A percentile compares a stretch with the other conserved stretches of the same genome.
Evolutionary conservation across 2,113 vertebrate genomes (phyloP).

Genomic region (Ciconia stormi): DNA sequence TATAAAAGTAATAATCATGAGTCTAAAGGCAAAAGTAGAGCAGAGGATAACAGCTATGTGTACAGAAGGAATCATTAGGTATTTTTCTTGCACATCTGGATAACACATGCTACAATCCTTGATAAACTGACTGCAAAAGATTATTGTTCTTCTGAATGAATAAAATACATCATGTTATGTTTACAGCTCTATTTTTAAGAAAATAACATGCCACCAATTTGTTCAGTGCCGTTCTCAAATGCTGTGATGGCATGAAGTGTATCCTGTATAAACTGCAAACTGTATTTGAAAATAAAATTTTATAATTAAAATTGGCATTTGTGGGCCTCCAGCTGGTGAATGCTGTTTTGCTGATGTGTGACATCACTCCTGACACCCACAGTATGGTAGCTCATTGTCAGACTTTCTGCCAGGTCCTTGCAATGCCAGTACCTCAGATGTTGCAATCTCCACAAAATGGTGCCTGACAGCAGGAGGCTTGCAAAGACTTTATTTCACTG

Average conservation of each 20-base stretch:
- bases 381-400: constrained; percentile 29
- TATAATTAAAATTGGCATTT: constrained; percentile 55
- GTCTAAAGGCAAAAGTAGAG: not conserved
- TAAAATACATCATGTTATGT: not conserved
- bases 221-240: not conserved
- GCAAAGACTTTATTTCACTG: not conserved
- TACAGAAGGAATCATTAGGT: not conserved
- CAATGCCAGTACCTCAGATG: constrained; percentile 34
- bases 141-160: not conserved
- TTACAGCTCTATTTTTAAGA: not conserved
- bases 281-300: constrained; percentile 59
- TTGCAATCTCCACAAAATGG: not conserved
- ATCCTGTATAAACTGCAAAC: constrained; percentile 26
- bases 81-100: not conserved
- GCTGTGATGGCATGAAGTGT: not conserved
- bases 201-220: not conserved
- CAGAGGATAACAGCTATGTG: not conserved
- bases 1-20: not conserved
- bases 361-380: constrained; percentile 50
- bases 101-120: not conserved
- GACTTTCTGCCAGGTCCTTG: not conserved
- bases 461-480: not conserved
- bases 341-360: constrained; percentile 44
- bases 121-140: not conserved
- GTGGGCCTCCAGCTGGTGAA: constrained; percentile 57